Conservation (phyloP, 2,888 invertebrate genomes). For the Cephonodes hylas region DNA sequence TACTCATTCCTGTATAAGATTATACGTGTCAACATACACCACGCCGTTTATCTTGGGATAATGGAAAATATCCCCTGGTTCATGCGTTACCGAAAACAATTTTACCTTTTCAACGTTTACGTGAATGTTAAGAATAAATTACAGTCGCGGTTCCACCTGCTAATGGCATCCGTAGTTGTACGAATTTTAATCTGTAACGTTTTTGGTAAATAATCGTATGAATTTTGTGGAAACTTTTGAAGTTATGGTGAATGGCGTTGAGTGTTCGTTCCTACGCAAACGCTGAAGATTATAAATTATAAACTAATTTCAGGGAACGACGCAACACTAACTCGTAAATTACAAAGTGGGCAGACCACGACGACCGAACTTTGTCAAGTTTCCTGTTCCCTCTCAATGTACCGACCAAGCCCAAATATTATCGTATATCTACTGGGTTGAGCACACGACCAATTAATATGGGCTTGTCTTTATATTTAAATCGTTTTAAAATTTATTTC, state of each 20-base stretch:
- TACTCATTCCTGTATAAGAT: conserved; percentile 63
- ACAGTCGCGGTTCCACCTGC: conserved; percentile 14
- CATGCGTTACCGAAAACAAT: conserved; percentile 44
- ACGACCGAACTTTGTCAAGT: conserved; percentile 38
- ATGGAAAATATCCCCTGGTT: conserved; percentile 51
- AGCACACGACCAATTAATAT: conserved; percentile 18
- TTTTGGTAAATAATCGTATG: neutral
- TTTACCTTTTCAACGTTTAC: conserved; percentile 34
- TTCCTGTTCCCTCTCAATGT: conserved; percentile 22
- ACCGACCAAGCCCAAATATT: conserved; percentile 1
- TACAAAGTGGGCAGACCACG: conserved; percentile 52
- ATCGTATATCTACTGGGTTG: neutral
- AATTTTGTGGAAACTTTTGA: neutral
- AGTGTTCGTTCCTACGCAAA: neutral
- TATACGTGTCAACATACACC: conserved; percentile 64
- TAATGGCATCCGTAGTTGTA: conserved; percentile 8
- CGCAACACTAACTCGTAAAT: conserved; percentile 56
- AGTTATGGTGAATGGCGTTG: neutral
- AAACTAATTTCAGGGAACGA: conserved; percentile 49
- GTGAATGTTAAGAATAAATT: conserved; percentile 28
- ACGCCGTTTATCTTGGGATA: conserved; percentile 63
- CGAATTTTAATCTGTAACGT: neutral
- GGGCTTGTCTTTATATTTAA: neutral
- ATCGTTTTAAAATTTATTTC: too few relatives aligned
- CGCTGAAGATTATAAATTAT: conserved; percentile 26